These are phyloP conservation scores for Phragmatobia fuliginosa DNA, from an alignment of 2,888 invertebrate species.

Conservation along the genomic window DNA sequence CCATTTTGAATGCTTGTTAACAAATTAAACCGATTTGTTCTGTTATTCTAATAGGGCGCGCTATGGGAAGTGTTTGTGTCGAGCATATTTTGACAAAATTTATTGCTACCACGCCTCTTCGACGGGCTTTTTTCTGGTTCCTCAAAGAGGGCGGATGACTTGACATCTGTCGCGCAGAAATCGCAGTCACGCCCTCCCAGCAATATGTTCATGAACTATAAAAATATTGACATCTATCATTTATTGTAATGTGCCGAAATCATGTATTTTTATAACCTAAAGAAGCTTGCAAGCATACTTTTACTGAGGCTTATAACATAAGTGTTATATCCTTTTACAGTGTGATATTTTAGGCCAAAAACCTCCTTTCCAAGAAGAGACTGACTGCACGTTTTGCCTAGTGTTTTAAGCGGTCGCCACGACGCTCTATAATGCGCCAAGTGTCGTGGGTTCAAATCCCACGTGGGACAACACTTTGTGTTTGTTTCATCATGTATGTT, in stretches of 20 bases:
- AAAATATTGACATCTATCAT: conserved; percentile 56
- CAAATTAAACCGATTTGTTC: conserved; percentile 85
- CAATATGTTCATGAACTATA: conserved; percentile 63
- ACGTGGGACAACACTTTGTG: too few relatives aligned
- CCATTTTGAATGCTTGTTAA: conserved; percentile 83
- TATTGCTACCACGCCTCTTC: conserved; percentile 85
- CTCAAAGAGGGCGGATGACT: conserved; percentile 74
- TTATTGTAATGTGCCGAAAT: background rate
- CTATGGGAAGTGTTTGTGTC: conserved; percentile 84
- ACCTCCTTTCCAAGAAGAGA: too few relatives aligned
- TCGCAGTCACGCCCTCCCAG: conserved; percentile 74
- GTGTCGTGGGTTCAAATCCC: too few relatives aligned
- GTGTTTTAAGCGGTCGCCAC: too few relatives aligned
- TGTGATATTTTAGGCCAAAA: background rate
- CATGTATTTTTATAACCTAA: background rate
- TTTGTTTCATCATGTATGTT: too few relatives aligned
- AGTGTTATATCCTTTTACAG: too few relatives aligned
- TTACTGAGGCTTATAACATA: too few relatives aligned
- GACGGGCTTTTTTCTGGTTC: conserved; percentile 71
- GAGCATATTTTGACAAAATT: conserved; percentile 86
- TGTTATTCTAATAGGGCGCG: conserved; percentile 84
- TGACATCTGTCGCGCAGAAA: conserved; percentile 80
- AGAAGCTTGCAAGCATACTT: background rate
- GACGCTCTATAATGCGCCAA: too few relatives aligned
- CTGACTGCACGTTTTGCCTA: too few relatives aligned